Evolutionary conservation across 2,888 invertebrate species (phyloP), one percentile per base, ranked within the genome.

Genomic region (Exephanes ischioxanthus): DNA sequence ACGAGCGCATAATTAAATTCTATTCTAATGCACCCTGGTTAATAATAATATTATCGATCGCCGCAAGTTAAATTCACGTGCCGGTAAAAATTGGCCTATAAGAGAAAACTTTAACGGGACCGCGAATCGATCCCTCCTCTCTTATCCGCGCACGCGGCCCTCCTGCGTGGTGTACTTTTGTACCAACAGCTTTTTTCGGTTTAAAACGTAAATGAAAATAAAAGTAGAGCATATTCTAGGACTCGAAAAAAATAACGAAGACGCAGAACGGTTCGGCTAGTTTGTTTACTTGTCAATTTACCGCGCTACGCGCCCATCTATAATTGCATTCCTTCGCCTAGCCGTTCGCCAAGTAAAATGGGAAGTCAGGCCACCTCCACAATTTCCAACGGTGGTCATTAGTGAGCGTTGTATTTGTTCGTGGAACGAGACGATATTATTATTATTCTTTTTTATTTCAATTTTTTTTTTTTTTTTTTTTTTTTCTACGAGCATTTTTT

Each of bases 351-450:
- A 7, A 16, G 53, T 19, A 19, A 6, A 53, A 19, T 53, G 19
- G 7, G 19, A 19, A n/a, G 41, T 41, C 41, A 11, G 11, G 11
- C 16, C 11, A 26, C 11, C 22, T 11, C 26, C 11, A 3, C 14
- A 19, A 41, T n/a, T 37, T 19, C 9, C 14, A 30, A 45, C 3
- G 41, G n/a, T n/a, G 41, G n/a, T 73, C 73, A 73, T 73, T 73
- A 73, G 45, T 19, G 45, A 73, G 45, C 61, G 16, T 73, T 16
- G 45, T 73, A 58, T 61, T 73, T 73, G 41, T 61, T 73, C 58
- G 30, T 45, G 16, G 45, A 73, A 61, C 73, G 58, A 61, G 26
- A 45, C 73, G 4, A 16, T 58, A 67, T 48, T 45, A 7, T 45
- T n/a, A 19, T 19, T 22, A 22, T 67, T 11, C 0, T 19, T 71